Evolutionary conservation across 2,888 invertebrate genomes (phyloP).

Genomic region (Apomyelois bistriatella): DNA sequence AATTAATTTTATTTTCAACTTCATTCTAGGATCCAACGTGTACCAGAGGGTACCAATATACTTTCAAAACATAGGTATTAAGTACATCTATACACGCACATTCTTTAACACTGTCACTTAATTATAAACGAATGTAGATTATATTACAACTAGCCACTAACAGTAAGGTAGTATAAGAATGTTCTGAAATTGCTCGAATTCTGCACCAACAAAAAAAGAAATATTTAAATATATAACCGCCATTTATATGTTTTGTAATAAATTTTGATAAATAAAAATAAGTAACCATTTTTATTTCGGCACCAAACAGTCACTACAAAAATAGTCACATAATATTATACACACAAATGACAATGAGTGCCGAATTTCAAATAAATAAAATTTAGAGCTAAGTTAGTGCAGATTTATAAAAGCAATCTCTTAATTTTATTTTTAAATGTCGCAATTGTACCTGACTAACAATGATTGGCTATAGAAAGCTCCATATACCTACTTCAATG

Average conservation of each 20-base stretch:
- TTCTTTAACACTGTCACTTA: conserved; percentile 1
- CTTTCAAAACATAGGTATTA: conserved; percentile 36
- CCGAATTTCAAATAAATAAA: too few relatives aligned
- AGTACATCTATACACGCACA: conserved; percentile 18
- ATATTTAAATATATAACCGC: background rate
- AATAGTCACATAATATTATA: too few relatives aligned
- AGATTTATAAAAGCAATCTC: too few relatives aligned
- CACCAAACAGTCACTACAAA: too few relatives aligned
- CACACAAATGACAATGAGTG: too few relatives aligned
- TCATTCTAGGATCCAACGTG: conserved; percentile 30
- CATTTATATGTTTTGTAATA: background rate
- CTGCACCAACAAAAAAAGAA: background rate
- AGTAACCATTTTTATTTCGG: too few relatives aligned
- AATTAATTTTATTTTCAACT: conserved; percentile 12
- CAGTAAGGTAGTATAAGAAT: background rate
- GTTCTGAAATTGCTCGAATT: background rate
- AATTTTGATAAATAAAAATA: too few relatives aligned
- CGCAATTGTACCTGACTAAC: too few relatives aligned
- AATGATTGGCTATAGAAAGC: too few relatives aligned
- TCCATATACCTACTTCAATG: too few relatives aligned
- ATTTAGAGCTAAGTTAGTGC: too few relatives aligned
- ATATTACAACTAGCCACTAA: background rate
- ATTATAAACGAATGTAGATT: background rate
- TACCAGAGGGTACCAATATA: conserved; percentile 31
- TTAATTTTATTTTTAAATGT: too few relatives aligned